Evolutionary conservation across 2,888 invertebrate genomes (phyloP), one percentile per base, ranked within the genome.

Genomic region (Lydus trimaculatus): DNA sequence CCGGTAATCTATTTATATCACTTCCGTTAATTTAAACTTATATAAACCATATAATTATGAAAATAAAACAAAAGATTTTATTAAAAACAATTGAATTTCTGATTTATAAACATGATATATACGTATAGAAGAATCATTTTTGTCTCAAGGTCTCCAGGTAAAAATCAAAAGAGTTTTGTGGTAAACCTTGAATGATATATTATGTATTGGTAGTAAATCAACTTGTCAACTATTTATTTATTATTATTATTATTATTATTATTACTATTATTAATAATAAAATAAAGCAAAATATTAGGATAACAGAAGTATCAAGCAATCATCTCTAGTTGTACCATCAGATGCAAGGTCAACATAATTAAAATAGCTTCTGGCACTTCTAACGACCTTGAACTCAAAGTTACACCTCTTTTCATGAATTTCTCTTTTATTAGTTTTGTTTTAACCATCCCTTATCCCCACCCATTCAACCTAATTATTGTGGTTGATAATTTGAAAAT

Each of bases 141-240:
- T 71, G 79, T 78, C 79, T 79, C 79, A 79, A 79, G 79, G 79
- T 78, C 79, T 75, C 69, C 63, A 70, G 72, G 77, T 74, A 75
- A 73, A 74, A 73, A 74, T 74, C 70, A 68, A 73, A 71, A 65
- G 71, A 66, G 63, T 75, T 76, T 75, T 76, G 74, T 75, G 75
- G 78, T 78, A 76, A 78, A 77, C 78, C 79, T 79, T 79, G 79
- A 78, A 78, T 78, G 77, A 76, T 76, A 71, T 74, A 48, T 17
- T 43, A 43, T 43, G 11, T 17, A 13, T 17, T 43, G n/a, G 8
- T 43, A 43, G 17, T 43, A n/a, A n/a, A 43, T 43, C 43, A 43
- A 43, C 17, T 17, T 43, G n/a, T 43, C 43, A 43, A 43, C 43
- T 17, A 17, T n/a, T 43, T 43, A 43, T 43, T 43, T 17, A 17